Percentiles rank a stretch among this genome's conserved stretches.
Conservation (phyloP, 2,797 vertebrate genomes). For the Pterois miles region DNA sequence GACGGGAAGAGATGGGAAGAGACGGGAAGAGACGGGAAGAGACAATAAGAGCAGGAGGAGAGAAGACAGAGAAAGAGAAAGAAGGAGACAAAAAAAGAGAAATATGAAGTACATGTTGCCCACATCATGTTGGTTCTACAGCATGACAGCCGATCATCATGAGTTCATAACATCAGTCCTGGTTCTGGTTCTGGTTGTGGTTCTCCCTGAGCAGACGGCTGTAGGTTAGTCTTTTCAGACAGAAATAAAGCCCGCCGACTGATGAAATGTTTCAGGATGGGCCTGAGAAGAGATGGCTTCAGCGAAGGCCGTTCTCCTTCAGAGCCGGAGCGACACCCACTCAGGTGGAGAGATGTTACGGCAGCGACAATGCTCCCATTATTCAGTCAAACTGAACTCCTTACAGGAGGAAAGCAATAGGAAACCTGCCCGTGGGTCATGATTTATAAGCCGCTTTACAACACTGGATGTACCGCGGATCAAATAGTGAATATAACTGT, state of each 20-base stretch:
- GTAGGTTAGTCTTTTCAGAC: constrained; percentile 3
- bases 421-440: constrained; percentile 35
- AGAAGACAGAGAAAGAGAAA: background rate
- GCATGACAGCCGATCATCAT: constrained; percentile 15
- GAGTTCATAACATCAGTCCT: constrained; percentile 14
- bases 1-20: too few relatives aligned
- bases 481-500: constrained; percentile 12
- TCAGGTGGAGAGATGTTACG: constrained; percentile 28
- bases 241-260: constrained; percentile 35
- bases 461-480: constrained; percentile 11
- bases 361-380: constrained; percentile 16
- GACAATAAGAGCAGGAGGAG: background rate
- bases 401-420: constrained; percentile 20
- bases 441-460: constrained; percentile 19
- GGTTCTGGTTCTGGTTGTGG: background rate
- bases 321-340: constrained; percentile 30
- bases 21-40: background rate
- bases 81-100: background rate
- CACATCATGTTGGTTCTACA: background rate
- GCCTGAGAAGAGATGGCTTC: constrained; percentile 46
- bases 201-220: constrained; percentile 7
- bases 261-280: constrained; percentile 52
- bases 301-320: constrained; percentile 31
- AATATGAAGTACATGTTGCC: constrained; percentile 19
- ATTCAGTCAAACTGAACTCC: constrained; percentile 49